Conservation (phyloP, 2,888 invertebrate genomes). For the Bimastos eiseni region DNA sequence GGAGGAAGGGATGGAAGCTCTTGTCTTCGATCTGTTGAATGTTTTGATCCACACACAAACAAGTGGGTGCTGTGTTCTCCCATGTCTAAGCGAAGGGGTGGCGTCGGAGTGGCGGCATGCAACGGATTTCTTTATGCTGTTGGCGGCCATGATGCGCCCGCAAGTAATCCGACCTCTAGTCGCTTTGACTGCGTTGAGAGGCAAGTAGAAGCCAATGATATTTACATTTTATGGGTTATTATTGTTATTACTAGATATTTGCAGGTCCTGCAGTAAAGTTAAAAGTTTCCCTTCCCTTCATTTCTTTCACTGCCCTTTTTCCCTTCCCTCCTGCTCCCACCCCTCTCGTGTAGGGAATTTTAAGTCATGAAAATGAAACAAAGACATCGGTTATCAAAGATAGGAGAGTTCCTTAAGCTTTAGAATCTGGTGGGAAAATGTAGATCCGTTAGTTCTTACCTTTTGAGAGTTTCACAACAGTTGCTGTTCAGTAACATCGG, state of each 20-base stretch:
- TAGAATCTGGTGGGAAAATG: too few relatives aligned
- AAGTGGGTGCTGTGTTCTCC: constrained; percentile 84
- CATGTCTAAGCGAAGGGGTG: constrained; percentile 83
- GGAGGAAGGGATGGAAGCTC: constrained; percentile 90
- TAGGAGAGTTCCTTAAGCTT: too few relatives aligned
- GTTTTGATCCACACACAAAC: constrained; percentile 78
- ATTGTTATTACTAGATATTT: not conserved
- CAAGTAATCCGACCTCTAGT: constrained; percentile 79
- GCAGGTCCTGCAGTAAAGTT: too few relatives aligned
- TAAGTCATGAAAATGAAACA: too few relatives aligned
- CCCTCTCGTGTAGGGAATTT: too few relatives aligned
- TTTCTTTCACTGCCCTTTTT: too few relatives aligned
- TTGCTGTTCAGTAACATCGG: too few relatives aligned
- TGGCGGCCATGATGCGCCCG: constrained; percentile 91
- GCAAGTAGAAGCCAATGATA: constrained; percentile 63
- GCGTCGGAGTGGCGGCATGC: constrained; percentile 85
- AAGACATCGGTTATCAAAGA: too few relatives aligned
- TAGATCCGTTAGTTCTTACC: too few relatives aligned
- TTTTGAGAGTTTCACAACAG: too few relatives aligned
- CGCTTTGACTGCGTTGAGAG: constrained; percentile 88
- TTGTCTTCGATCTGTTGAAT: constrained; percentile 86
- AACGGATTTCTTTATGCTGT: constrained; percentile 87
- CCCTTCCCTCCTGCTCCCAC: too few relatives aligned
- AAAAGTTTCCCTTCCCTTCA: too few relatives aligned
- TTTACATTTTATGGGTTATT: not conserved